Conservation (phyloP, 2,888 invertebrate species). For the Ligdia adustata region DNA sequence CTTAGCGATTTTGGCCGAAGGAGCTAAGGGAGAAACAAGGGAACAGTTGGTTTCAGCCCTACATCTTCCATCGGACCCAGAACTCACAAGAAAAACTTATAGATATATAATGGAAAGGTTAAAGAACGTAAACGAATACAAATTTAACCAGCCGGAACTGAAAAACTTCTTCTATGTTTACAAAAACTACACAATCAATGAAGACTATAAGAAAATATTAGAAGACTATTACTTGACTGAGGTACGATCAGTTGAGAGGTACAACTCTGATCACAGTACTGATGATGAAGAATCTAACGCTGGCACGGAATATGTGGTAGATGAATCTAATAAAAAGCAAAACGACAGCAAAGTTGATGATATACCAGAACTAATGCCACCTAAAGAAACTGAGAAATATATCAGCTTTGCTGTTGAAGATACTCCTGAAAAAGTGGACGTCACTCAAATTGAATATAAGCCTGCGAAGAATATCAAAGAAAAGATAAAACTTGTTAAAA, state of each 20-base stretch:
- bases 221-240: conserved; percentile 85
- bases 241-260: conserved; percentile 82
- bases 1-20: conserved; percentile 86
- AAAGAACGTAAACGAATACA: conserved; percentile 75
- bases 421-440: conserved; percentile 70
- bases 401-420: conserved; percentile 80
- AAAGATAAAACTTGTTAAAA: conserved; percentile 81
- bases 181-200: conserved; percentile 85
- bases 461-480: conserved; percentile 80
- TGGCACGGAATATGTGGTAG: conserved; percentile 55
- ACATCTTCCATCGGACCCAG: conserved; percentile 79
- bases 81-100: conserved; percentile 73
- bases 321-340: conserved; percentile 58
- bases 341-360: conserved; percentile 59
- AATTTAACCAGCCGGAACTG: conserved; percentile 83
- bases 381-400: conserved; percentile 80
- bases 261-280: conserved; percentile 55
- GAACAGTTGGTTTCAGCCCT: conserved; percentile 83
- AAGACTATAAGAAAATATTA: conserved; percentile 84
- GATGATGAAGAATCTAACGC: conserved; percentile 54
- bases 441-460: conserved; percentile 62
- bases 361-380: conserved; percentile 62
- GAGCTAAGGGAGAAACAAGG: conserved; percentile 84
- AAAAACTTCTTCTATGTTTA: conserved; percentile 88
- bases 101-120: conserved; percentile 76